Evolutionary conservation across 2,888 invertebrate species (phyloP).

Genomic region (Eustalomyia histrio): DNA sequence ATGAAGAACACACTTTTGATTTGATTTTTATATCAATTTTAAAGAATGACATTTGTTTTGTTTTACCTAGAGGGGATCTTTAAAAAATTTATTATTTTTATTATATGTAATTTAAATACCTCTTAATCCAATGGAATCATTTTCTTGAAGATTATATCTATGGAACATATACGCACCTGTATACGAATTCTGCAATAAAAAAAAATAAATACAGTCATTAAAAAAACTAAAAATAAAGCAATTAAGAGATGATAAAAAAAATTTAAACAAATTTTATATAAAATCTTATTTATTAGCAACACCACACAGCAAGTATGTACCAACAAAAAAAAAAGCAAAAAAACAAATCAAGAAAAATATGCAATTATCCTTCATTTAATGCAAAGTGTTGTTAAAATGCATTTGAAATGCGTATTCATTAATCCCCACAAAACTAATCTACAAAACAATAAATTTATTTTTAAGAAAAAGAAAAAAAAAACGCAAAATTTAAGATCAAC

Average conservation of each 20-base stretch:
- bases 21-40: too few relatives aligned
- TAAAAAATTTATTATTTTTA: too few relatives aligned
- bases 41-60: too few relatives aligned
- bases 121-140: slow-evolving; percentile 76
- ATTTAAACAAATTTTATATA: slow-evolving; percentile 35
- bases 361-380: slow-evolving; percentile 44
- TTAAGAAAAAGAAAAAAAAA: slow-evolving; percentile 10
- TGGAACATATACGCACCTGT: slow-evolving; percentile 79
- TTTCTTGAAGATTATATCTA: slow-evolving; percentile 76
- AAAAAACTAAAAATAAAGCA: slow-evolving; percentile 52
- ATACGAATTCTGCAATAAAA: slow-evolving; percentile 76
- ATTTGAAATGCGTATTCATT: slow-evolving; percentile 38
- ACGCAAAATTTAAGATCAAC: neutral
- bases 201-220: slow-evolving; percentile 15
- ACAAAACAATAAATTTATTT: slow-evolving; percentile 38
- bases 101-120: slow-evolving; percentile 69
- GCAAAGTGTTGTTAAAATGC: slow-evolving; percentile 24
- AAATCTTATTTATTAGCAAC: slow-evolving; percentile 48
- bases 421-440: slow-evolving; percentile 37
- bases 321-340: too few relatives aligned
- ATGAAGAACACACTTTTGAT: too few relatives aligned
- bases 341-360: slow-evolving; percentile 20
- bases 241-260: slow-evolving; percentile 43
- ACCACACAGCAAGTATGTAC: neutral
- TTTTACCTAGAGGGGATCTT: too few relatives aligned